Conservation (phyloP, 1,140 invertebrate genomes). For the Drosophila bipectinata region DNA sequence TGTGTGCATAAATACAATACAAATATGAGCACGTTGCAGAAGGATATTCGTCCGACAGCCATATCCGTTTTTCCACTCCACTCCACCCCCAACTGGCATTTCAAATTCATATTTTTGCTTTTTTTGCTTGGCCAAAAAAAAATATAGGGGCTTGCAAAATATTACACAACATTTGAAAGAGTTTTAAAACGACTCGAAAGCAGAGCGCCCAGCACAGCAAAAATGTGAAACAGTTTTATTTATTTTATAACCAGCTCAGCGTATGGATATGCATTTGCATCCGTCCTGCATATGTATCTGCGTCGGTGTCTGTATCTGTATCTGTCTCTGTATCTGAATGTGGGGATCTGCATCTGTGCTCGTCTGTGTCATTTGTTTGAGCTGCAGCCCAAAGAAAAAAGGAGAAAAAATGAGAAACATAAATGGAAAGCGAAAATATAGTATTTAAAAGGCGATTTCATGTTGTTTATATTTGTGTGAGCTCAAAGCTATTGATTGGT, state of each 20-base stretch:
- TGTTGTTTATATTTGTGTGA: constrained; percentile 47
- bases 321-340: constrained; percentile 10
- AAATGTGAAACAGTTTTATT: constrained; percentile 58
- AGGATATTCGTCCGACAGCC: constrained; percentile 38
- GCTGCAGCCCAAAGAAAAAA: constrained; percentile 11
- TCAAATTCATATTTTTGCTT: constrained; percentile 34
- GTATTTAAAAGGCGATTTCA: constrained; percentile 56
- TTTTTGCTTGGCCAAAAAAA: constrained; percentile 17
- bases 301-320: constrained; percentile 19
- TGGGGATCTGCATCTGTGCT: constrained; percentile 25
- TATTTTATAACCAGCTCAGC: constrained; percentile 40
- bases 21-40: constrained; percentile 53
- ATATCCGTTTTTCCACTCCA: constrained; percentile 19
- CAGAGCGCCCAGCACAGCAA: constrained; percentile 35
- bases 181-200: constrained; percentile 56
- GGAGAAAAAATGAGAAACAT: background rate
- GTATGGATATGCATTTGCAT: constrained; percentile 16
- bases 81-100: constrained; percentile 17
- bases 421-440: constrained; percentile 44
- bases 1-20: constrained; percentile 66
- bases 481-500: constrained; percentile 44
- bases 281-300: constrained; percentile 20
- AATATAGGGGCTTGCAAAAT: constrained; percentile 63
- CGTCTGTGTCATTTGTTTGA: constrained; percentile 47
- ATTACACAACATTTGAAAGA: constrained; percentile 61